phyloP scores from a whole-genome alignment of 2,797 vertebrate genomes.

The Pygocentrus nattereri region DNA sequence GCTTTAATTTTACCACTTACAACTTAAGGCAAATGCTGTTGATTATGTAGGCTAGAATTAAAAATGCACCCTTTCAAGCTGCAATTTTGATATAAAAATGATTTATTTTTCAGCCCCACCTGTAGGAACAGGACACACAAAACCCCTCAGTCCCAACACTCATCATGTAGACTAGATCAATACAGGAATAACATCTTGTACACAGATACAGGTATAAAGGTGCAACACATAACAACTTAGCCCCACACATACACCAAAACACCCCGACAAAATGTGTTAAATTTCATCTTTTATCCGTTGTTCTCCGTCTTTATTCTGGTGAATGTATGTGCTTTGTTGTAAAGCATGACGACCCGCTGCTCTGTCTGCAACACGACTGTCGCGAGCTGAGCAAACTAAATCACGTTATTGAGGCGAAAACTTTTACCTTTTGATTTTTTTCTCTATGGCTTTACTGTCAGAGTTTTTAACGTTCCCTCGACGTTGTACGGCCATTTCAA shows the following conservation, averaged over 20 bases:
- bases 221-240: neutral
- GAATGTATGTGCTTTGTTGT: neutral
- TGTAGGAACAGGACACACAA: too few relatives aligned
- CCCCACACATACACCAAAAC: neutral
- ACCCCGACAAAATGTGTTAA: too few relatives aligned
- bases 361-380: neutral
- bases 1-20: too few relatives aligned
- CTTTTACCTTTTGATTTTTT: slow-evolving; percentile 81
- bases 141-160: neutral
- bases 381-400: neutral
- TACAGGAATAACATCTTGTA: neutral
- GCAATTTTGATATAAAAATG: too few relatives aligned
- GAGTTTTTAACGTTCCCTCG: slow-evolving; percentile 69
- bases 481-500: slow-evolving; percentile 62
- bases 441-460: slow-evolving; percentile 76
- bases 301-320: neutral
- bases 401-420: neutral
- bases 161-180: neutral
- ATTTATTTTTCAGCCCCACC: too few relatives aligned
- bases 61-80: too few relatives aligned
- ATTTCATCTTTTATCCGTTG: too few relatives aligned
- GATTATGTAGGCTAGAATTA: too few relatives aligned
- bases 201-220: neutral
- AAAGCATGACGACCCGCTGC: neutral
- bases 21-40: too few relatives aligned